A percentile compares a stretch with the other conserved stretches of the same genome.
These are phyloP conservation scores for Trichopria drosophilae DNA, from an alignment of 2,888 invertebrate genomes.

Conservation along the genomic window DNA sequence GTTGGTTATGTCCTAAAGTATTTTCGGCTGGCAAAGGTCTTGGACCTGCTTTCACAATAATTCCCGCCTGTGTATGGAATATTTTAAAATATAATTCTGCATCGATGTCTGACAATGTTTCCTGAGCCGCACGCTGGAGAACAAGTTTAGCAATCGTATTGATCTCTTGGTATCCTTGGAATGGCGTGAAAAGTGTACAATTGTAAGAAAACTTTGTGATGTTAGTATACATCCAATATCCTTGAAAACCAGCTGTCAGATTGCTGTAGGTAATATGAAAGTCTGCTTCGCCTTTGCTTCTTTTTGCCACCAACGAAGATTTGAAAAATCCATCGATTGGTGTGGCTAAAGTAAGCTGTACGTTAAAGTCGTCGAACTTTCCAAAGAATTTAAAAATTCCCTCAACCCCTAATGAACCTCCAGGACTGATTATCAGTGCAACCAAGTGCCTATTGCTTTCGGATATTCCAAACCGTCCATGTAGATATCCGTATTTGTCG, in stretches of 20 bases:
- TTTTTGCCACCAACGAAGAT: slow-evolving; percentile 69
- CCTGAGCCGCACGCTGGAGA: slow-evolving; percentile 60
- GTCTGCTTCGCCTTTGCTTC: slow-evolving; percentile 71
- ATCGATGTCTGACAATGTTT: slow-evolving; percentile 59
- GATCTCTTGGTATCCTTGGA: slow-evolving; percentile 77
- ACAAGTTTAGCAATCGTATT: slow-evolving; percentile 75
- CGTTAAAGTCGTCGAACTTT: slow-evolving; percentile 68
- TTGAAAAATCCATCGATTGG: slow-evolving; percentile 73
- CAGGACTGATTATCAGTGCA: slow-evolving; percentile 71
- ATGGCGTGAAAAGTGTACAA: slow-evolving; percentile 75
- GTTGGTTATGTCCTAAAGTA: too few species aligned
- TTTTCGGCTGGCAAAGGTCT: slow-evolving; percentile 46
- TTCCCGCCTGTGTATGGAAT: slow-evolving; percentile 67
- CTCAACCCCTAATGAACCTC: slow-evolving; percentile 72
- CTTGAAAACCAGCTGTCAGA: slow-evolving; percentile 75
- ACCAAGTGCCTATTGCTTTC: slow-evolving; percentile 73
- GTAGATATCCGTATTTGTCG: slow-evolving; percentile 67
- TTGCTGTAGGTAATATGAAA: slow-evolving; percentile 76
- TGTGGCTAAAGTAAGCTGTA: slow-evolving; percentile 73
- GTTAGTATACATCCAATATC: slow-evolving; percentile 73
- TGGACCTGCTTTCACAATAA: slow-evolving; percentile 44
- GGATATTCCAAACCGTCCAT: slow-evolving; percentile 72
- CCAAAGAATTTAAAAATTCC: slow-evolving; percentile 66
- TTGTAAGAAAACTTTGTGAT: slow-evolving; percentile 76
- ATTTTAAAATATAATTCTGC: slow-evolving; percentile 72